phyloP scores from a whole-genome alignment of 2,888 invertebrate genomes.

The Matsumyia berberina region DNA sequence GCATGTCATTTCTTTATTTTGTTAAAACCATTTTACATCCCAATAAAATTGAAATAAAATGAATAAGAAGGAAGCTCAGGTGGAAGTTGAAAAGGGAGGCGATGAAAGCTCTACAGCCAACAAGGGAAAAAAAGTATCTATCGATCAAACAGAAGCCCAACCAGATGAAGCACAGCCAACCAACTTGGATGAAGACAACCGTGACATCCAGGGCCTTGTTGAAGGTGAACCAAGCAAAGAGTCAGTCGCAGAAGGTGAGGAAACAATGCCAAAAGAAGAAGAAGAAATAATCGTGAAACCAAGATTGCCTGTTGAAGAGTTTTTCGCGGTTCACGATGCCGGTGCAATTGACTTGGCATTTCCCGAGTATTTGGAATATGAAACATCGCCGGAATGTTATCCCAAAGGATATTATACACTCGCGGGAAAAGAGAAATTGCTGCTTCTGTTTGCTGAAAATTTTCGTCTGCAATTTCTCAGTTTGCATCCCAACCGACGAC shows the following conservation, averaged over 20 bases:
- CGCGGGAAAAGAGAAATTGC: slow-evolving; percentile 88
- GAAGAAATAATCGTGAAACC: slow-evolving; percentile 3
- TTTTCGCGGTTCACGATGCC: slow-evolving; percentile 77
- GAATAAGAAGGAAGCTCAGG: slow-evolving; percentile 7
- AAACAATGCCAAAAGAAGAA: neutral
- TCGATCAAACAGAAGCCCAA: slow-evolving; percentile 34
- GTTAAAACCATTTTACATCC: neutral
- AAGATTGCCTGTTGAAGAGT: slow-evolving; percentile 74
- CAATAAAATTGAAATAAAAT: neutral
- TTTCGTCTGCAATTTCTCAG: slow-evolving; percentile 89
- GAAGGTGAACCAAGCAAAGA: neutral
- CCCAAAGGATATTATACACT: slow-evolving; percentile 88
- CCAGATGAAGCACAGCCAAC: slow-evolving; percentile 15
- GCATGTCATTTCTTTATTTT: neutral
- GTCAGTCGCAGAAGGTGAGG: neutral
- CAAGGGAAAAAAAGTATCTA: neutral
- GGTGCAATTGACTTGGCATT: slow-evolving; percentile 83
- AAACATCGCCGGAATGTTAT: slow-evolving; percentile 86
- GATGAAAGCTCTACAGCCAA: neutral
- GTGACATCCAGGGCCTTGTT: neutral
- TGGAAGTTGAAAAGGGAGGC: neutral
- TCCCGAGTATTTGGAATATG: slow-evolving; percentile 80
- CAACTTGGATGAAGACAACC: too few species aligned
- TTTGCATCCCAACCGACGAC: slow-evolving; percentile 87
- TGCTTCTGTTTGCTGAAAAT: slow-evolving; percentile 91